Evolutionary conservation across 2,797 vertebrate species (phyloP).

Genomic region (Pelodytes ibericus): DNA sequence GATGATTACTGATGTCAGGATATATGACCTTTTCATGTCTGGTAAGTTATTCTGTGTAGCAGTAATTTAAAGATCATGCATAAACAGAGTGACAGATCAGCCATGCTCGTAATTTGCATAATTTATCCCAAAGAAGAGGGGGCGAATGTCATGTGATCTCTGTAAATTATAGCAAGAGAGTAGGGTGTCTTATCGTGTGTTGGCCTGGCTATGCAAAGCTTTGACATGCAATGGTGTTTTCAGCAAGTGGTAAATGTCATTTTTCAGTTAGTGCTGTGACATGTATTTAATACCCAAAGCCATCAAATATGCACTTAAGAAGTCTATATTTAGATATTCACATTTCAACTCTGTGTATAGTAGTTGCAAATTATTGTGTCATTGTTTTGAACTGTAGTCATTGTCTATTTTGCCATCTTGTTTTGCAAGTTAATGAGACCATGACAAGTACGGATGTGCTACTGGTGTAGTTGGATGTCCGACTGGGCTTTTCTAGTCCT

Average conservation of each 20-base stretch:
- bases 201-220: slow-evolving; percentile 10
- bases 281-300: slow-evolving; percentile 15
- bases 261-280: slow-evolving; percentile 7
- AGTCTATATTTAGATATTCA: slow-evolving; percentile 9
- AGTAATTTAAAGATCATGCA: slow-evolving; percentile 60
- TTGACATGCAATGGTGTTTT: neutral
- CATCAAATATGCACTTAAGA: slow-evolving; percentile 6
- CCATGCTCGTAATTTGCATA: slow-evolving; percentile 67
- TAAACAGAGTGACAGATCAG: slow-evolving; percentile 65
- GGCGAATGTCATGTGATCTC: slow-evolving; percentile 61
- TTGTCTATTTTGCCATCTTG: neutral
- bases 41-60: neutral
- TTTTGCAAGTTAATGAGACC: neutral
- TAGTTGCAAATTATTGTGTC: slow-evolving; percentile 5
- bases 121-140: slow-evolving; percentile 66
- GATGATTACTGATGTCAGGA: no score
- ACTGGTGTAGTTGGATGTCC: neutral
- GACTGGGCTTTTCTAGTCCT: neutral
- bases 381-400: slow-evolving; percentile 18
- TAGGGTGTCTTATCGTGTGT: neutral
- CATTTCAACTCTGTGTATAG: neutral
- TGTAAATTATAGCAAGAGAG: slow-evolving; percentile 56
- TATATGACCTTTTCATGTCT: no score
- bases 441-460: neutral
- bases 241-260: slow-evolving; percentile 16